Base-by-base conservation (phyloP, 2,113 vertebrate genomes). In the Hystrix brachyura region DNA sequence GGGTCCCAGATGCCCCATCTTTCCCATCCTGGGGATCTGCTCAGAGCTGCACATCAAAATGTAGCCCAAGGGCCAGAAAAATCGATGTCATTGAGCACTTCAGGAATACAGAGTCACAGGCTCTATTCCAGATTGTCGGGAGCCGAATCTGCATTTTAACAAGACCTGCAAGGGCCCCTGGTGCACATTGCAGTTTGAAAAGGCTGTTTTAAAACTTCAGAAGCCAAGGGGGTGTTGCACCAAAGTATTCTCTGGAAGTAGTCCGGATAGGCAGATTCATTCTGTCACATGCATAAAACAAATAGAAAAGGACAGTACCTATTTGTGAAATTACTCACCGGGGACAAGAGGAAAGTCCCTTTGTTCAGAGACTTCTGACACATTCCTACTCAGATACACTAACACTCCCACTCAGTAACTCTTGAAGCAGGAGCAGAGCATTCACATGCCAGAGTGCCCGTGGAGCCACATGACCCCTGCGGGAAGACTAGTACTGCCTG, bases 121-220 rank as follows among this genome's bases (percentile, higher is more conserved):
- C 4, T 65, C 13, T 19, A 23, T 5, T 0, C 8, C 38, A 71
- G 11, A 71, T 43, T 51, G 25, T 34, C 4, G 23, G 74, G 76
- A 90, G 43, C 43, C 51, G 72, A 71, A 53, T 60, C 27, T 64
- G 17, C n/a, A 48, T 83, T 93, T 92, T 65, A 69, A 69, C 9
- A 60, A 87, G 55, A 59, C 32, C 71, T 59, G 0, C 25, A 57
- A 9, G 27, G 43, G 3, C 85, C 76, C 32, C 13, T 19, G 64
- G 6, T 3, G 0, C 17, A 51, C 34, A 27, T 46, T 38, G 48
- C 0, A n/a, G 32, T 60, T 57, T 60, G 1, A 90, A 90, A 95
- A 85, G 76, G 27, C 21, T 87, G 5, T 76, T 94, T 95, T 48
- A 92, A 62, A 91, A 53, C 15, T 38, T 81, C 32, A 67, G 79